Conservation (phyloP, 2,888 invertebrate species). For the Oscheius myriophilus region DNA sequence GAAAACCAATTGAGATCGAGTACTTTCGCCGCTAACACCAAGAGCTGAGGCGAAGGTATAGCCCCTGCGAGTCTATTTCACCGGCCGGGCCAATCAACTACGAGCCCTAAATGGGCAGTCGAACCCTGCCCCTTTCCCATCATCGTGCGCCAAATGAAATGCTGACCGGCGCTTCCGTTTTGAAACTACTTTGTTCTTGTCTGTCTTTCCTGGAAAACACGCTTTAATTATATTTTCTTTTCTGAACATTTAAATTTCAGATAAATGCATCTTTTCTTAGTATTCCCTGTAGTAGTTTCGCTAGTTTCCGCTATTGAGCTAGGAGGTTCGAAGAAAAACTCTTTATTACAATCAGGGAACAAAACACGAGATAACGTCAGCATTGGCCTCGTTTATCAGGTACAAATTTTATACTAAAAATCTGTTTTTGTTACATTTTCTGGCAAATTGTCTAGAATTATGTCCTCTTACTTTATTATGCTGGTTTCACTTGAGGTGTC, state of each 20-base stretch:
- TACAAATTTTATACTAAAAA: not conserved
- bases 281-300: too few relatives aligned
- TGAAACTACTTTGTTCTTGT: conserved; percentile 5
- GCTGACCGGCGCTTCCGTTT: conserved; percentile 5
- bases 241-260: conserved; percentile 2
- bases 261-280: conserved; percentile 1
- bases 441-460: too few relatives aligned
- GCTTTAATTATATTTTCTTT: not conserved
- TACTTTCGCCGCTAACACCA: too few relatives aligned
- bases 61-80: too few relatives aligned
- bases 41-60: too few relatives aligned
- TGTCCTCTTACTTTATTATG: too few relatives aligned
- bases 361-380: conserved; percentile 10
- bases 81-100: conserved; percentile 22
- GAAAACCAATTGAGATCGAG: too few relatives aligned
- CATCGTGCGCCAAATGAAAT: conserved; percentile 26
- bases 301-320: conserved; percentile 1
- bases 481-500: too few relatives aligned
- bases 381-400: conserved; percentile 25
- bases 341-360: conserved; percentile 1
- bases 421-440: too few relatives aligned
- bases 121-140: conserved; percentile 24
- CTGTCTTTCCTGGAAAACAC: not conserved
- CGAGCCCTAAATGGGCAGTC: conserved; percentile 25
- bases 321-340: conserved; percentile 6